Evolutionary conservation across 1,140 invertebrate genomes (phyloP).

Genomic region (Matsumurasca onukii): DNA sequence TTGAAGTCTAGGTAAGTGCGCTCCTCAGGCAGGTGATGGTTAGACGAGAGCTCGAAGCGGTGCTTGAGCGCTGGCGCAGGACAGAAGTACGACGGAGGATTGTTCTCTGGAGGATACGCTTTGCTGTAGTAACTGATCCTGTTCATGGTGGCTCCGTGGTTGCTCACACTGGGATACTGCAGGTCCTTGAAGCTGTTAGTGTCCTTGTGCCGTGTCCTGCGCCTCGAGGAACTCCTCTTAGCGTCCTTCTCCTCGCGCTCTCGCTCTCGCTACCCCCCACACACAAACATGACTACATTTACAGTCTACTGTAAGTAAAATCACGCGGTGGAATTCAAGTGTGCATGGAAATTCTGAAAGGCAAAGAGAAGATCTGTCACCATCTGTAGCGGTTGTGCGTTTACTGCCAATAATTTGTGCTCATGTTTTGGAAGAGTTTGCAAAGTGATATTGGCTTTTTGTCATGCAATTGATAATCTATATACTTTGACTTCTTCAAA

Average conservation of each 20-base stretch:
- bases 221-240: neutral
- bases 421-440: too few species aligned
- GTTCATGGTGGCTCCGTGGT: conserved; percentile 35
- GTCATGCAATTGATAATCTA: too few species aligned
- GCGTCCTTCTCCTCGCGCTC: neutral
- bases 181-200: conserved; percentile 31
- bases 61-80: conserved; percentile 31
- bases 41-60: conserved; percentile 19
- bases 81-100: conserved; percentile 36
- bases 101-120: conserved; percentile 29
- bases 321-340: conserved; percentile 33
- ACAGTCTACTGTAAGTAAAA: conserved; percentile 27
- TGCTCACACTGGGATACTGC: conserved; percentile 38
- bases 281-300: conserved; percentile 22
- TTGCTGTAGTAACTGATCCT: conserved; percentile 39
- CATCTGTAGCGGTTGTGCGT: too few species aligned
- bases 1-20: conserved; percentile 12
- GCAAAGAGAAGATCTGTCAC: conserved; percentile 3
- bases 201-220: conserved; percentile 21
- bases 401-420: too few species aligned
- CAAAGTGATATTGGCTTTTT: too few species aligned
- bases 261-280: conserved; percentile 8
- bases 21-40: neutral
- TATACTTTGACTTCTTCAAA: too few species aligned
- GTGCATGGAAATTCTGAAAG: conserved; percentile 25